Percentiles rank a stretch among this genome's conserved stretches.
Evolutionary conservation across 1,140 invertebrate species (phyloP).

Genomic region (Araneus ventricosus): DNA sequence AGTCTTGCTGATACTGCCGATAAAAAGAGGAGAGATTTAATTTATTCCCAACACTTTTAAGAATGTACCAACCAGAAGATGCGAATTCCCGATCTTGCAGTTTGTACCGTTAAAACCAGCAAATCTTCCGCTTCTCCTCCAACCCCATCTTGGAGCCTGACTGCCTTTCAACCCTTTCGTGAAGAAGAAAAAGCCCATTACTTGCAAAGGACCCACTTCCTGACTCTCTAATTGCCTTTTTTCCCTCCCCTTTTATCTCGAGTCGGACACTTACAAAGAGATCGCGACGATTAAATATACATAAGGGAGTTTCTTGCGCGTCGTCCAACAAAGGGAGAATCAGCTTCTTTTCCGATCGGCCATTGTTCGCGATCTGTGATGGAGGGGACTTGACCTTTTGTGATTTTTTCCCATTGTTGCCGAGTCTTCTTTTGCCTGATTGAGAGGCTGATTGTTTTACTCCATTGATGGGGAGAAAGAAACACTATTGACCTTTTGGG

Average conservation of each 20-base stretch:
- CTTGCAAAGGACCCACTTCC: not conserved
- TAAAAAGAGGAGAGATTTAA: too few relatives aligned
- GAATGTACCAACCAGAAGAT: too few relatives aligned
- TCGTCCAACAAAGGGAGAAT: not conserved
- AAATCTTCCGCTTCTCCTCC: not conserved
- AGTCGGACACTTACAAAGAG: not conserved
- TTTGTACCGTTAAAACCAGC: not conserved
- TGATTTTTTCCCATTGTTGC: not conserved
- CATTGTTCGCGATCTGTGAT: too few relatives aligned
- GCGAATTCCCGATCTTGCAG: too few relatives aligned
- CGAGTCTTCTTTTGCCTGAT: not conserved
- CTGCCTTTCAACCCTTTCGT: not conserved
- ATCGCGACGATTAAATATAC: not conserved
- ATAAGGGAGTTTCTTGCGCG: not conserved
- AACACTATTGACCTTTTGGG: not conserved
- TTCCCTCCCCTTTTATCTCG: not conserved
- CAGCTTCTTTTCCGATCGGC: too few relatives aligned
- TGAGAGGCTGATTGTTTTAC: not conserved
- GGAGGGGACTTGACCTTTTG: not conserved
- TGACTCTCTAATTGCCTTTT: conserved; percentile 15
- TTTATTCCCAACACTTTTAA: too few relatives aligned
- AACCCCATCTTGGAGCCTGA: not conserved
- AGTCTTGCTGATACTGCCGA: too few relatives aligned
- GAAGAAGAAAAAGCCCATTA: not conserved
- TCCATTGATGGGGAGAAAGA: not conserved